Conservation (phyloP, 2,797 vertebrate species). For the Onychomys torridus region DNA sequence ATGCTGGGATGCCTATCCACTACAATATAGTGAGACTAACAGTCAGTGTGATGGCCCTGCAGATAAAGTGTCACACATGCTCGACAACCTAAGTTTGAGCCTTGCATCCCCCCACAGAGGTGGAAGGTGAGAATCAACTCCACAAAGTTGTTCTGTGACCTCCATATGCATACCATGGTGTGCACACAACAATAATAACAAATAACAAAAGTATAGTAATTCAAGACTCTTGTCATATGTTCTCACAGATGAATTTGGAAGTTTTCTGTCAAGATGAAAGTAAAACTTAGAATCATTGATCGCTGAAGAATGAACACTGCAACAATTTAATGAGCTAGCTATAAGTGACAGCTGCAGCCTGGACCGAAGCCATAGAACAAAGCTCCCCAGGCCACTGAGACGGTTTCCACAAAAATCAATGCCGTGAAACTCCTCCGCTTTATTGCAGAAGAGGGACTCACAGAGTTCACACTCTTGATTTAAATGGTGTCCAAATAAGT, state of each 20-base stretch:
- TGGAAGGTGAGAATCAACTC: neutral
- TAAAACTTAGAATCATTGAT: slow-evolving; percentile 28
- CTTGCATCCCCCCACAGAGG: neutral
- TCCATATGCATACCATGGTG: too few relatives aligned
- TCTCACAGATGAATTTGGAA: slow-evolving; percentile 14
- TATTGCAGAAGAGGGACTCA: neutral
- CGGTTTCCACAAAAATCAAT: neutral
- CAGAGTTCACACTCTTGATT: neutral
- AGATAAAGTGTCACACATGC: neutral
- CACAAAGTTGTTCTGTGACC: neutral
- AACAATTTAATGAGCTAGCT: neutral
- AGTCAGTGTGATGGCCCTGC: neutral
- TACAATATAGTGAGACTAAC: neutral
- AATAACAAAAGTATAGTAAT: neutral
- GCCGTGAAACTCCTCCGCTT: neutral
- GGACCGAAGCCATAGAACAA: neutral
- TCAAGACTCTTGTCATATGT: neutral
- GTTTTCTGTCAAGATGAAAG: slow-evolving; percentile 32
- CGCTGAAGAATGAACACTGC: neutral
- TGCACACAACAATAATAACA: neutral
- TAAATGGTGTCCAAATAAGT: slow-evolving; percentile 12
- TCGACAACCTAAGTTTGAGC: neutral
- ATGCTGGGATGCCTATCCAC: too few relatives aligned
- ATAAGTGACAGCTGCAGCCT: neutral
- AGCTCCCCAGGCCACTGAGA: neutral